A percentile compares a stretch with the other conserved stretches of the same genome.
Evolutionary conservation across 2,888 invertebrate genomes (phyloP).

Genomic region (Melanostoma scalare): DNA sequence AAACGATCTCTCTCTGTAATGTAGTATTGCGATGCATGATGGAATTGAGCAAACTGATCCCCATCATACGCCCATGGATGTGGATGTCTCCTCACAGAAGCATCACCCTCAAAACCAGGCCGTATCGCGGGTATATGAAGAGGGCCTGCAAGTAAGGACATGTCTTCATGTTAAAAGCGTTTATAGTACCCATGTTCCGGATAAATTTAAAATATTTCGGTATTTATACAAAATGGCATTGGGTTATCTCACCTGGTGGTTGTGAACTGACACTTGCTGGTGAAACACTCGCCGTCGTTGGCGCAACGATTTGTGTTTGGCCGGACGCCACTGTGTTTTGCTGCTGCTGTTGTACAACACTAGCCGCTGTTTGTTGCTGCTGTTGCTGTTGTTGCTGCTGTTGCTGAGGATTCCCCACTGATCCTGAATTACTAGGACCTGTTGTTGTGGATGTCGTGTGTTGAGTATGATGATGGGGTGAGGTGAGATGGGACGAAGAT

Average conservation of each 20-base stretch:
- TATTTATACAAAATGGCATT: conserved; percentile 1
- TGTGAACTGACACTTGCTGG: conserved; percentile 84
- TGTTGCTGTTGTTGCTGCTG: conserved; percentile 76
- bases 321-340: conserved; percentile 82
- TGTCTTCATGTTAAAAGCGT: conserved; percentile 82
- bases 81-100: conserved; percentile 82
- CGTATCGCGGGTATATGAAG: conserved; percentile 95
- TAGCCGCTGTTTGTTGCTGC: conserved; percentile 74
- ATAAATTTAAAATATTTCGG: background rate
- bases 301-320: conserved; percentile 83
- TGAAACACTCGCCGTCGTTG: conserved; percentile 85
- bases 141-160: conserved; percentile 85
- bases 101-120: conserved; percentile 83
- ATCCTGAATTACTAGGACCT: conserved; percentile 78
- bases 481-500: conserved; percentile 62
- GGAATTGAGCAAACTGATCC: conserved; percentile 81
- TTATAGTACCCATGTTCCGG: conserved; percentile 33
- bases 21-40: conserved; percentile 81
- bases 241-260: conserved; percentile 81
- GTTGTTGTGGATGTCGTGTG: conserved; percentile 78
- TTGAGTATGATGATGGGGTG: conserved; percentile 76
- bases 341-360: conserved; percentile 78
- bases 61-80: conserved; percentile 82
- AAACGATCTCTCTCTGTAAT: conserved; percentile 81
- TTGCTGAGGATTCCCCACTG: conserved; percentile 77